Conservation (phyloP, 2,113 vertebrate species). For the Prietella phreatophila region DNA sequence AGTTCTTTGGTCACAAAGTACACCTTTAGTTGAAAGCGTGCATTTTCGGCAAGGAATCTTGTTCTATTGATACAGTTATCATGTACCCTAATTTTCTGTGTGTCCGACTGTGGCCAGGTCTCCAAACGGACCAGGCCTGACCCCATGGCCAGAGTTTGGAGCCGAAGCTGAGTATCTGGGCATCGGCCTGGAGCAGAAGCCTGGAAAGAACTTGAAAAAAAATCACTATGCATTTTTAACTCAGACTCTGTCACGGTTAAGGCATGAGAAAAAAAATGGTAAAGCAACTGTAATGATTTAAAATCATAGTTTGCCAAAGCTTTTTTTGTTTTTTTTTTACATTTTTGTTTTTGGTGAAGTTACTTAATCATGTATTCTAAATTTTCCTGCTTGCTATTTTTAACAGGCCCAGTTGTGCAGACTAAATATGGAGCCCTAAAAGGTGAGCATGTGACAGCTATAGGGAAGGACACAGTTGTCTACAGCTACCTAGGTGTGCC, state of each 20-base stretch:
- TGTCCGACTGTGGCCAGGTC: constrained; percentile 56
- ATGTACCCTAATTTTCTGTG: background rate
- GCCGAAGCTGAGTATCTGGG: constrained; percentile 62
- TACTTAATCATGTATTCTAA: background rate
- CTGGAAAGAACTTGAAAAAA: constrained; percentile 60
- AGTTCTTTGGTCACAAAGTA: background rate
- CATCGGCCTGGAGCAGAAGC: constrained; percentile 62
- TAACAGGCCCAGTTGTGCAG: constrained; percentile 67
- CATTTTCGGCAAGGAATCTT: background rate
- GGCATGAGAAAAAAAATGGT: constrained; percentile 42
- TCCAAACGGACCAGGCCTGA: constrained; percentile 68
- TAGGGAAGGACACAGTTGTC: constrained; percentile 66
- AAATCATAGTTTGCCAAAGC: background rate
- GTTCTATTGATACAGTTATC: background rate
- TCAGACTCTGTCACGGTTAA: constrained; percentile 61
- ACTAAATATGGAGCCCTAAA: constrained; percentile 68
- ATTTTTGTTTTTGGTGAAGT: background rate
- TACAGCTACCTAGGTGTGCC: constrained; percentile 79
- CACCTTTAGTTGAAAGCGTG: background rate
- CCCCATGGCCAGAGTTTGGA: constrained; percentile 69
- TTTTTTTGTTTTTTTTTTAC: background rate
- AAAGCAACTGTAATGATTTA: background rate
- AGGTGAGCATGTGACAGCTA: constrained; percentile 67
- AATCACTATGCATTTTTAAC: constrained; percentile 65
- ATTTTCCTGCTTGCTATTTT: background rate